Conservation (phyloP, 2,113 vertebrate genomes). For the Euleptes europaea region DNA sequence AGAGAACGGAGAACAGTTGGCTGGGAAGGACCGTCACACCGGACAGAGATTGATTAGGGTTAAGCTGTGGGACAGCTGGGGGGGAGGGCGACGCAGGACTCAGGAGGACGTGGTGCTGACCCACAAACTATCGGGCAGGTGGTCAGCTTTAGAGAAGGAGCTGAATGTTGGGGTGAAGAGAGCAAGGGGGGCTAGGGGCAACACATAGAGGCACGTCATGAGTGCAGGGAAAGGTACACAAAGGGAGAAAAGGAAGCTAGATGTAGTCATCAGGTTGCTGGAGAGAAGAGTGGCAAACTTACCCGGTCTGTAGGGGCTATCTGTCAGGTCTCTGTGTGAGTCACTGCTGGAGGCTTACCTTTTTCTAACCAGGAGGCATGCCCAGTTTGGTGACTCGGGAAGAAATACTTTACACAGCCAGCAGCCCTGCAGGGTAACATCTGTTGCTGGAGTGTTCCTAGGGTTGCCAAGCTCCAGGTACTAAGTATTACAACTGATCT, state of each 20-base stretch:
- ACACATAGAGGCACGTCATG: background rate
- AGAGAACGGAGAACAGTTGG: background rate
- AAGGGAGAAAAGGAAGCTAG: no score
- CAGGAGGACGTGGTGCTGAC: background rate
- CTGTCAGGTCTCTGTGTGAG: background rate
- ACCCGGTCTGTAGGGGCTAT: background rate
- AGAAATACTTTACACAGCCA: background rate
- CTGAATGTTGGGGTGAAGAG: background rate
- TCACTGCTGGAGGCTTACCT: background rate
- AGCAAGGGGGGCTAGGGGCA: background rate
- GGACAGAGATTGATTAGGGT: constrained; percentile 33
- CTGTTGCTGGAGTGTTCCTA: background rate
- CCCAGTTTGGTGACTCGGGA: background rate
- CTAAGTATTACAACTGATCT: no score
- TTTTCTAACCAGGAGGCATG: background rate
- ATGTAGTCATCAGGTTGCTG: background rate
- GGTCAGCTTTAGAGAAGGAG: background rate
- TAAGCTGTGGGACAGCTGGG: constrained; percentile 24
- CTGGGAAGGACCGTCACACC: background rate
- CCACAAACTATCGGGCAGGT: constrained; percentile 2
- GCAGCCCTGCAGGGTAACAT: background rate
- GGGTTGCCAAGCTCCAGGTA: no score
- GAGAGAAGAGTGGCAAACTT: no score
- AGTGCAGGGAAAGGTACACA: background rate
- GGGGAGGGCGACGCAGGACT: background rate